A percentile compares a stretch with the other conserved stretches of the same genome.
Conservation (phyloP, 2,797 vertebrate genomes). For the Amblyopsis hoosieri region DNA sequence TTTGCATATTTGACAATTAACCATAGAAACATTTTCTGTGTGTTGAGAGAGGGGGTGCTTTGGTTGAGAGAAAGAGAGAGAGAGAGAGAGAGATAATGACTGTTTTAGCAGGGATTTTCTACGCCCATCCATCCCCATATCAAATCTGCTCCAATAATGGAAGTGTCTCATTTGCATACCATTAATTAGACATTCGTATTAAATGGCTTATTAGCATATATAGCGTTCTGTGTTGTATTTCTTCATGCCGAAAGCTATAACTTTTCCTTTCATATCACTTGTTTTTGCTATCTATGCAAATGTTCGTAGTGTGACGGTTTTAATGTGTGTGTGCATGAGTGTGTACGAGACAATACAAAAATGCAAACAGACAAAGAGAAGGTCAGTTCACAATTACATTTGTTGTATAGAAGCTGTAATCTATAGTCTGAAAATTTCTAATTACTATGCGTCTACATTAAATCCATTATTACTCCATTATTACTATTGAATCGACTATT, state of each 20-base stretch:
- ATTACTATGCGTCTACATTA: too few species aligned
- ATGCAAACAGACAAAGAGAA: slow-evolving; percentile 12
- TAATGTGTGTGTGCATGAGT: slow-evolving; percentile 45
- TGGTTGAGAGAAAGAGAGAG: slow-evolving; percentile 44
- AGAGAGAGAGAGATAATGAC: slow-evolving; percentile 43
- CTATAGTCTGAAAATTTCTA: slow-evolving; percentile 14
- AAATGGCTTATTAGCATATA: slow-evolving; percentile 77
- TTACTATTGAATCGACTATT: too few species aligned
- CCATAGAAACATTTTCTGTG: slow-evolving; percentile 75
- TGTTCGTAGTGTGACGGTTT: slow-evolving; percentile 60
- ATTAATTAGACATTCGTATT: slow-evolving; percentile 80
- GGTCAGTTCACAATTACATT: background rate
- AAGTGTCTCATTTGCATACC: slow-evolving; percentile 75
- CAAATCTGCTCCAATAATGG: slow-evolving; percentile 73
- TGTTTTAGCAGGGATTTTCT: slow-evolving; percentile 70
- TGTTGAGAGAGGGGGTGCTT: slow-evolving; percentile 14
- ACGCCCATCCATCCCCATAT: slow-evolving; percentile 65
- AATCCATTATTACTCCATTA: too few species aligned
- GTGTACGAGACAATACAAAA: background rate
- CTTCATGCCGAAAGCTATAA: slow-evolving; percentile 69
- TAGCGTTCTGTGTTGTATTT: slow-evolving; percentile 57
- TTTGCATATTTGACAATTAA: slow-evolving; percentile 84
- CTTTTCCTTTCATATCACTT: slow-evolving; percentile 68
- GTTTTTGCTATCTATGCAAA: slow-evolving; percentile 70
- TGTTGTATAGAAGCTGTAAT: too few species aligned